Conservation (phyloP, 2,797 vertebrate genomes). For the Chaetodon trifasciatus region DNA sequence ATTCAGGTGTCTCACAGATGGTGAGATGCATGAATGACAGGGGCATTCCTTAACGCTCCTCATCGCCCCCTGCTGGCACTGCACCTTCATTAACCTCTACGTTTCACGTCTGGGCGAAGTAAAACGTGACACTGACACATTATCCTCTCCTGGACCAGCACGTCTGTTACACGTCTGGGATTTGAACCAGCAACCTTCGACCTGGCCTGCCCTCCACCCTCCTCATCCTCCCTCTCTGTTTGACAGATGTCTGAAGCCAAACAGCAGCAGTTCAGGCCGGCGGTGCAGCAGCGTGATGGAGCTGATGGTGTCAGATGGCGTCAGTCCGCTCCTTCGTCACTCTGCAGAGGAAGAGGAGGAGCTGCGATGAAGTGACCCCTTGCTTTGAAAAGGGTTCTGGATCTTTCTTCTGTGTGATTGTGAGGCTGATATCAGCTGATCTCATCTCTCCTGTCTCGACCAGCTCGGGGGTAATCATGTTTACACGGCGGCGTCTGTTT, state of each 20-base stretch:
- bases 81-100: too few species aligned
- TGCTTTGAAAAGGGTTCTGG: slow-evolving; percentile 10
- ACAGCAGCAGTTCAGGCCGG: slow-evolving; percentile 39
- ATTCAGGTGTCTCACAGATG: too few species aligned
- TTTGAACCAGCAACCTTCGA: neutral
- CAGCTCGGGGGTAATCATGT: slow-evolving; percentile 47
- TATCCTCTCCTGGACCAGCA: neutral
- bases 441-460: slow-evolving; percentile 34
- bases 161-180: neutral
- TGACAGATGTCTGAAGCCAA: slow-evolving; percentile 60
- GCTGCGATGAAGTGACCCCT: neutral
- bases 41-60: too few species aligned
- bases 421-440: slow-evolving; percentile 31
- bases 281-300: slow-evolving; percentile 45
- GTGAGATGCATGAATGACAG: too few species aligned
- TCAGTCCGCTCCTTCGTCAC: slow-evolving; percentile 62
- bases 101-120: too few species aligned
- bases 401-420: neutral
- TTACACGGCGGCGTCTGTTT: slow-evolving; percentile 40
- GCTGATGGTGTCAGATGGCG: slow-evolving; percentile 43
- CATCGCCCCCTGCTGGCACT: too few species aligned
- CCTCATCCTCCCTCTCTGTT: neutral
- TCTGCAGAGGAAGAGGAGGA: slow-evolving; percentile 4
- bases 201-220: neutral
- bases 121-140: too few species aligned